A percentile compares a stretch with the other conserved stretches of the same genome.
These are phyloP conservation scores for Stigmatopora argus DNA, from an alignment of 2,113 vertebrate species.

Conservation along the genomic window DNA sequence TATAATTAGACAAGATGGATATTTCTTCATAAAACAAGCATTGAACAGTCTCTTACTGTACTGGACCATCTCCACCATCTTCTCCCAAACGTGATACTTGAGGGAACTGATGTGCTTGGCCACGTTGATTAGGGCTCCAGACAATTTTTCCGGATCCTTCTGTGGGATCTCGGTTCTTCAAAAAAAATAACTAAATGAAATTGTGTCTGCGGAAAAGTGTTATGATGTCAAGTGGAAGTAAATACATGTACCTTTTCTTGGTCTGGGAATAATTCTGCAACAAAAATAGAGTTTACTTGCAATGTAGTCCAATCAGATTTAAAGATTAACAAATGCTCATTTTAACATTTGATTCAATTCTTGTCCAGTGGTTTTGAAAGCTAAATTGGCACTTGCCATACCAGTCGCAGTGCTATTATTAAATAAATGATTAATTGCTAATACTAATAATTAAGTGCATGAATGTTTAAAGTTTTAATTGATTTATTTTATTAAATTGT, in stretches of 20 bases:
- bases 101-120: conserved; percentile 68
- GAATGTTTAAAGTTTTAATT: too few species aligned
- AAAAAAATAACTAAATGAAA: not conserved
- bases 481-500: too few species aligned
- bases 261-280: conserved; percentile 68
- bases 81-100: conserved; percentile 72
- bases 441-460: too few species aligned
- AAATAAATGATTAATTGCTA: too few species aligned
- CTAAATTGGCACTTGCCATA: too few species aligned
- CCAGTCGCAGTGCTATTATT: too few species aligned
- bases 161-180: conserved; percentile 56
- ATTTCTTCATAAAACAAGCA: not conserved
- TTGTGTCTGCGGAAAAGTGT: not conserved
- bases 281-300: not conserved
- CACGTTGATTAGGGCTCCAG: conserved; percentile 64
- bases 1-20: too few species aligned
- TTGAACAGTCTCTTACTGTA: conserved; percentile 60
- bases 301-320: not conserved
- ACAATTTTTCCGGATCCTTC: conserved; percentile 56
- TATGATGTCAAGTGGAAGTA: not conserved
- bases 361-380: too few species aligned
- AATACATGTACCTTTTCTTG: conserved; percentile 61
- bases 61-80: conserved; percentile 67
- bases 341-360: too few species aligned
- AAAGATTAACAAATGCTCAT: not conserved